A percentile compares a stretch with the other conserved stretches of the same genome.
These are phyloP conservation scores for Microcebus ravelobensis DNA, from an alignment of 2,113 vertebrate genomes.

Conservation along the genomic window DNA sequence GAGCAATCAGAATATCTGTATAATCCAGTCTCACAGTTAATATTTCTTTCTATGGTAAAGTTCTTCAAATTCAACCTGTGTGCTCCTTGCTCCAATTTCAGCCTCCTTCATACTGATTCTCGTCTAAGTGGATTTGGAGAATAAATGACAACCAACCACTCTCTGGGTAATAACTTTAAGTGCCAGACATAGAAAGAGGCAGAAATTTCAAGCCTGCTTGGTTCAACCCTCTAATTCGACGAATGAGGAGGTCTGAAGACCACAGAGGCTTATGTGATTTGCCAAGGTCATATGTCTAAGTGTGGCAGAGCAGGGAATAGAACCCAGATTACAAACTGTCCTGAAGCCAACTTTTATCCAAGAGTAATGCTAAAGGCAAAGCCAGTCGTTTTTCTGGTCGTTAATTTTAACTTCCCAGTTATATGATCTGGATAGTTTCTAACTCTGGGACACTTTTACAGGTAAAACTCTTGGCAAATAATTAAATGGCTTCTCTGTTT, in stretches of 20 bases:
- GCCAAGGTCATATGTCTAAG: constrained; percentile 16
- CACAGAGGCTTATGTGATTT: constrained; percentile 42
- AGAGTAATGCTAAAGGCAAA: constrained; percentile 51
- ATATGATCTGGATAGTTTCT: constrained; percentile 52
- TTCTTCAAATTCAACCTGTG: constrained; percentile 6
- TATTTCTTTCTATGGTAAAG: not conserved
- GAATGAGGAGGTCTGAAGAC: constrained; percentile 43
- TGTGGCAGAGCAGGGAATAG: not conserved
- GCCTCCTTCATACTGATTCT: not conserved
- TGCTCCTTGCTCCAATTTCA: not conserved
- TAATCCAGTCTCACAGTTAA: not conserved
- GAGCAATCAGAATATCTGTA: not conserved
- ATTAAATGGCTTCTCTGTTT: constrained; percentile 36
- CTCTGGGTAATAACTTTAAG: constrained; percentile 5
- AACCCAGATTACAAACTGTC: constrained; percentile 37
- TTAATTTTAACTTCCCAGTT: constrained; percentile 67
- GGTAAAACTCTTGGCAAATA: constrained; percentile 55
- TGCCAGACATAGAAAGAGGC: constrained; percentile 9
- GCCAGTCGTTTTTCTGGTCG: constrained; percentile 25
- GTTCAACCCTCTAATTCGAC: constrained; percentile 50
- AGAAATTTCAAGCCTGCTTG: constrained; percentile 8
- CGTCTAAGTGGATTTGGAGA: constrained; percentile 43
- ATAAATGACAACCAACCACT: constrained; percentile 17
- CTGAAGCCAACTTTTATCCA: constrained; percentile 37
- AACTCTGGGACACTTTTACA: constrained; percentile 3